Percentiles rank a stretch among this genome's conserved stretches.
Evolutionary conservation across 1,140 invertebrate species (phyloP).

Genomic region (Zaprionus kolodkinae): DNA sequence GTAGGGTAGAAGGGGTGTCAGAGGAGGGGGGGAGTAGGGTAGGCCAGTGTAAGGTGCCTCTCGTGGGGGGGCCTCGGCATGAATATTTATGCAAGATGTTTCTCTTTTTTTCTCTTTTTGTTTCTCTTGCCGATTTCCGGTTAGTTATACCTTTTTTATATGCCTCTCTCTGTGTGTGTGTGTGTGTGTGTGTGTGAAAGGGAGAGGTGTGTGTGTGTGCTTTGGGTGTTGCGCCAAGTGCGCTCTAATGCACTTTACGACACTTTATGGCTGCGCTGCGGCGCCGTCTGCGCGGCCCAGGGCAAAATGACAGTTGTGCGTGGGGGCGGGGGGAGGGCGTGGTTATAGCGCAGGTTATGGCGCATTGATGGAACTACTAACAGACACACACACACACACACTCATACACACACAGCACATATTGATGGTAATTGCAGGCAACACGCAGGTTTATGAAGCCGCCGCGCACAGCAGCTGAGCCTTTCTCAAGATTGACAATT

Average conservation of each 20-base stretch:
- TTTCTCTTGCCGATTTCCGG: constrained; percentile 55
- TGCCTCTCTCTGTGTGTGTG: constrained; percentile 4
- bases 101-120: constrained; percentile 8
- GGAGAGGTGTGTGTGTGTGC: constrained; percentile 22
- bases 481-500: neutral
- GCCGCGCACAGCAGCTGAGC: neutral
- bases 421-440: constrained; percentile 7
- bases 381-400: constrained; percentile 32
- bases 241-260: constrained; percentile 81
- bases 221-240: constrained; percentile 68
- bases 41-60: constrained; percentile 4
- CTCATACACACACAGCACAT: constrained; percentile 3
- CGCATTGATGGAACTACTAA: constrained; percentile 62
- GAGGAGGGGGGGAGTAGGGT: neutral
- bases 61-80: no score
- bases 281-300: constrained; percentile 25
- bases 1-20: neutral
- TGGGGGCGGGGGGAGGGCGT: constrained; percentile 2
- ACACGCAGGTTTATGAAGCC: constrained; percentile 2
- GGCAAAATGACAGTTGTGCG: constrained; percentile 24
- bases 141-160: constrained; percentile 31
- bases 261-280: constrained; percentile 72
- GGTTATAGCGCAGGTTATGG: constrained; percentile 29
- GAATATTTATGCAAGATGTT: no score
- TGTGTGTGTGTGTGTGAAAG: constrained; percentile 16